Evolutionary conservation across 2,797 vertebrate genomes (phyloP), one percentile per base, ranked within the genome.

Genomic region (Phrynocephalus vlangalii): DNA sequence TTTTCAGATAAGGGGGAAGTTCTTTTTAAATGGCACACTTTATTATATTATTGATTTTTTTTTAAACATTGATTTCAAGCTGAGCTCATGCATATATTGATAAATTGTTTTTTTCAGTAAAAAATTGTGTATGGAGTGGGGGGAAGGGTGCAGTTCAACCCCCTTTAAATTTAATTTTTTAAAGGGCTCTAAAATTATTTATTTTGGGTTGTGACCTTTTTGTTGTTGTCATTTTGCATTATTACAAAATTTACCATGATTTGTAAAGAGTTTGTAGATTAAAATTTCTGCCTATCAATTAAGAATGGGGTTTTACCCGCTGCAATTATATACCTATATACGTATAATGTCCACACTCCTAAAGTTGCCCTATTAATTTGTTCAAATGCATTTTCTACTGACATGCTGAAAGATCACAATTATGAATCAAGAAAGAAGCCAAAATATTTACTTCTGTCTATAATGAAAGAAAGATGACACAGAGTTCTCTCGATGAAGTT

Each of bases 131-230:
- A 71, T n/a, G 73, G 33, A n/a, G 30, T 4, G 33, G 52, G 22
- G 16, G 15, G 30, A 11, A 52, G 26, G 33, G 82, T 83, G 30
- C 44, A 33, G 18, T 18, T 10, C 56, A 83, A 18, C 50, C 44
- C n/a, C 44, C 38, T 88, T 75, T n/a, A n/a, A 73, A 66, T 80
- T 84, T 82, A 67, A 67, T 52, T 80, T 67, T 84, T 84, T n/a
- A n/a, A 73, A 79, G 56, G 13, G 38, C 52, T 87, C 20, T 83
- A n/a, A 79, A 72, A 78, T 87, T 30, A 87, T 83, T 83, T 79
- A 87, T 78, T 67, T 52, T 26, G 68, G 52, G 15, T 84, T 84
- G 13, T 73, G 56, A 83, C 24, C 20, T 26, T 48, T 66, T 38
- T 73, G 28, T 67, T 66, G 26, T 84, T 79, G 48, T 48, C 15